phyloP scores from a whole-genome alignment of 2,113 vertebrate genomes.

The Perca fluviatilis region DNA sequence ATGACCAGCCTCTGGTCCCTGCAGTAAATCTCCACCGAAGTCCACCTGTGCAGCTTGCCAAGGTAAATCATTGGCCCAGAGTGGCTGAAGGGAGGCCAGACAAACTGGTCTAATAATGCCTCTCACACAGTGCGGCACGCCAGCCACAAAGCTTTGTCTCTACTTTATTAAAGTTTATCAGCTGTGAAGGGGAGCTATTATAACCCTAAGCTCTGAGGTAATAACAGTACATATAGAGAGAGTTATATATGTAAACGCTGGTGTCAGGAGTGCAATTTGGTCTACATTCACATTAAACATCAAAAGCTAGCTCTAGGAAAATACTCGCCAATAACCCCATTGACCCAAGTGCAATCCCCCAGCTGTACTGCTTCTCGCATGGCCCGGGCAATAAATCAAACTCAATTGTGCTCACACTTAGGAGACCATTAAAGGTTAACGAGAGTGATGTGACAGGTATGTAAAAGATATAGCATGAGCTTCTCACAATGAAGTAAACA shows the following conservation, averaged over 20 bases:
- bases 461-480: not conserved
- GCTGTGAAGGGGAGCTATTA: not conserved
- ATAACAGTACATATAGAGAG: constrained; percentile 11
- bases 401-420: not conserved
- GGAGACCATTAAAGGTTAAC: not conserved
- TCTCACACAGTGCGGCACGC: constrained; percentile 9
- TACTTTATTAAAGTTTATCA: not conserved
- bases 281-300: constrained; percentile 20
- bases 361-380: not conserved
- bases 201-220: not conserved
- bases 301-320: not conserved
- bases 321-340: not conserved
- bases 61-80: constrained; percentile 25
- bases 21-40: constrained; percentile 38
- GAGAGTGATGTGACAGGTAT: not conserved
- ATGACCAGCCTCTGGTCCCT: constrained; percentile 19
- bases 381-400: not conserved
- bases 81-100: constrained; percentile 6
- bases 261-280: not conserved
- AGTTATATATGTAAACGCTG: not conserved
- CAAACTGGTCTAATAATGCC: constrained; percentile 23
- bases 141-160: not conserved
- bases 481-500: not conserved
- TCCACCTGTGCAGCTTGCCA: constrained; percentile 8
- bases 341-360: not conserved